Percentiles rank a stretch among this genome's conserved stretches.
Conservation (phyloP, 2,888 invertebrate genomes). For the Chymomyza fuscimana region DNA sequence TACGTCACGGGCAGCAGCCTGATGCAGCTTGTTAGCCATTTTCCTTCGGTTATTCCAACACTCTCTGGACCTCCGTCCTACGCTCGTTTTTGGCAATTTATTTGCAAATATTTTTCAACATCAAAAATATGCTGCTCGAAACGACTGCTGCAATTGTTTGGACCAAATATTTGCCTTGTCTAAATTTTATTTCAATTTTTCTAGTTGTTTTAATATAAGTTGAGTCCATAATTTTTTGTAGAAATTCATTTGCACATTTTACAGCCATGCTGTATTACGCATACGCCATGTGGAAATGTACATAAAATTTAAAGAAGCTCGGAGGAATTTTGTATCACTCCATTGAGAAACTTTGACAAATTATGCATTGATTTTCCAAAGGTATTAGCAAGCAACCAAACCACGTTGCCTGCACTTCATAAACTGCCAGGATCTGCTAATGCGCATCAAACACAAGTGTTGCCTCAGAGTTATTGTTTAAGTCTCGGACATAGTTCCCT, state of each 20-base stretch:
- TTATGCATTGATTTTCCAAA: no score
- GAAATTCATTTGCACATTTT: conserved; percentile 21
- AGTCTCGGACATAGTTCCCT: conserved; percentile 29
- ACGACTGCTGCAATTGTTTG: no score
- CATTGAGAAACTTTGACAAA: no score
- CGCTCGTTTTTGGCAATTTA: conserved; percentile 52
- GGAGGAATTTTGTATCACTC: not conserved
- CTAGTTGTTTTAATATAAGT: not conserved
- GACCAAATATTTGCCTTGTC: not conserved
- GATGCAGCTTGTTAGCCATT: no score
- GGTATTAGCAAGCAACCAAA: no score
- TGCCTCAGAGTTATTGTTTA: no score
- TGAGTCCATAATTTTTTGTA: no score
- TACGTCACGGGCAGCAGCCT: conserved; percentile 59
- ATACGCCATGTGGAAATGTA: conserved; percentile 28
- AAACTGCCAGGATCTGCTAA: no score
- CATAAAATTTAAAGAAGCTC: not conserved
- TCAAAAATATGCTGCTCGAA: conserved; percentile 52
- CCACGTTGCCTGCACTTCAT: no score
- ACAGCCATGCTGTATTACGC: conserved; percentile 24
- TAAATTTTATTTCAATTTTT: not conserved
- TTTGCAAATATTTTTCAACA: conserved; percentile 69
- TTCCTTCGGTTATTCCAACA: no score
- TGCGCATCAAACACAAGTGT: no score
- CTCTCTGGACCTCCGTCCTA: no score